phyloP scores from a whole-genome alignment of 2,797 vertebrate genomes.

The Pteronotus mesoamericanus region DNA sequence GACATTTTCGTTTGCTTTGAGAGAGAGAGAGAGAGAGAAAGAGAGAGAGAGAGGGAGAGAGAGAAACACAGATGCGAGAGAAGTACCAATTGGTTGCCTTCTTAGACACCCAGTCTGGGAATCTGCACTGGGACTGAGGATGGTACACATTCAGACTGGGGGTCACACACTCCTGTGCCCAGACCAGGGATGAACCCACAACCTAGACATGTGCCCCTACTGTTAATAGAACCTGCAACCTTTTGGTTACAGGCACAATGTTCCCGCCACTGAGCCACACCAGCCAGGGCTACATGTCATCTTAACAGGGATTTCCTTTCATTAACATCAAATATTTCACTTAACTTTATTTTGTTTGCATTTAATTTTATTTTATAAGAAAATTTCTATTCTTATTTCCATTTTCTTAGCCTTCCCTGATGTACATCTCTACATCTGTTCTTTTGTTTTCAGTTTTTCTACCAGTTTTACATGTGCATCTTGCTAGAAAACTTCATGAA shows the following conservation, averaged over 20 bases:
- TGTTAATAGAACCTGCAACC: not conserved
- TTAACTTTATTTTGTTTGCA: conserved; percentile 41
- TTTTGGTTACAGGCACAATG: too few relatives aligned
- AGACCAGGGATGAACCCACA: not conserved
- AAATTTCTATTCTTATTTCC: not conserved
- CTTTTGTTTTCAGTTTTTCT: not conserved
- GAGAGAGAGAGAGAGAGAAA: not conserved
- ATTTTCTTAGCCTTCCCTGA: not conserved
- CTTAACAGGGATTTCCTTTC: conserved; percentile 14
- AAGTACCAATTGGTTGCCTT: not conserved
- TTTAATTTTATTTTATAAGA: too few relatives aligned
- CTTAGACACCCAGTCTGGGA: too few relatives aligned
- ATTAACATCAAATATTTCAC: not conserved
- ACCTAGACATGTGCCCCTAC: not conserved
- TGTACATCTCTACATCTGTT: not conserved
- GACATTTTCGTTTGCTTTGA: not conserved
- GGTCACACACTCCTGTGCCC: fast-evolving
- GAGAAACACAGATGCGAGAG: not conserved
- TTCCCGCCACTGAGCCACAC: too few relatives aligned
- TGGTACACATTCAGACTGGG: fast-evolving
- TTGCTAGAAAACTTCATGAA: not conserved
- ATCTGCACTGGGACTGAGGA: not conserved
- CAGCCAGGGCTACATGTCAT: not conserved
- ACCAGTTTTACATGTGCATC: not conserved
- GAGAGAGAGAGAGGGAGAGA: too few relatives aligned